Conservation (phyloP, 2,888 invertebrate genomes). For the Temnothorax unifasciatus region DNA sequence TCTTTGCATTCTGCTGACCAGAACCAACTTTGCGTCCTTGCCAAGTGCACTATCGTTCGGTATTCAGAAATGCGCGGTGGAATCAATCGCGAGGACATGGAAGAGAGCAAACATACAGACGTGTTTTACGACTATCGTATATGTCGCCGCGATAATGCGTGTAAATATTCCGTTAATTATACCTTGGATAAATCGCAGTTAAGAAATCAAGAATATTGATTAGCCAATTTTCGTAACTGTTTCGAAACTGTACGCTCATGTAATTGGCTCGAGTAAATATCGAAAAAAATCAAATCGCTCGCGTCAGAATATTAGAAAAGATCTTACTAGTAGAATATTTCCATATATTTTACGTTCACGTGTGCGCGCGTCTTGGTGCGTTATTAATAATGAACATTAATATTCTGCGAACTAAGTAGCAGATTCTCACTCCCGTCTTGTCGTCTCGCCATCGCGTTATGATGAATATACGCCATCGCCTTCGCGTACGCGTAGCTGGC, state of each 20-base stretch:
- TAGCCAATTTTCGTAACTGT: slow-evolving; percentile 19
- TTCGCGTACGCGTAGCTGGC: slow-evolving; percentile 37
- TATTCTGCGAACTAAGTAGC: slow-evolving; percentile 49
- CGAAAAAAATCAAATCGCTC: neutral
- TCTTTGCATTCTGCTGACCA: slow-evolving; percentile 54
- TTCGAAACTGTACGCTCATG: neutral
- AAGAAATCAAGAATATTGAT: slow-evolving; percentile 11
- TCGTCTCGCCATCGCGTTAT: slow-evolving; percentile 37
- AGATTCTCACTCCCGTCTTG: slow-evolving; percentile 47
- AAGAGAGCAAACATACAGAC: neutral
- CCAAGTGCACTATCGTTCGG: slow-evolving; percentile 43
- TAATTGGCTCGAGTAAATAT: slow-evolving; percentile 27
- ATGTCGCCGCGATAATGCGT: neutral
- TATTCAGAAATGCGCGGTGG: slow-evolving; percentile 65
- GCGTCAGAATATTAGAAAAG: slow-evolving; percentile 1
- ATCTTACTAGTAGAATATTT: slow-evolving; percentile 22
- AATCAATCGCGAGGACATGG: slow-evolving; percentile 66
- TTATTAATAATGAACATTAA: slow-evolving; percentile 47
- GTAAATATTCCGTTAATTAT: slow-evolving; percentile 11
- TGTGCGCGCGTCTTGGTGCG: neutral
- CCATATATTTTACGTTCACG: slow-evolving; percentile 19
- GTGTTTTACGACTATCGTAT: neutral
- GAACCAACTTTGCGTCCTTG: slow-evolving; percentile 44
- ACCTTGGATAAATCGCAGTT: neutral
- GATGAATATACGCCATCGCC: slow-evolving; percentile 48